Conservation (phyloP, 2,888 invertebrate genomes). For the Amphipoea oculea region DNA sequence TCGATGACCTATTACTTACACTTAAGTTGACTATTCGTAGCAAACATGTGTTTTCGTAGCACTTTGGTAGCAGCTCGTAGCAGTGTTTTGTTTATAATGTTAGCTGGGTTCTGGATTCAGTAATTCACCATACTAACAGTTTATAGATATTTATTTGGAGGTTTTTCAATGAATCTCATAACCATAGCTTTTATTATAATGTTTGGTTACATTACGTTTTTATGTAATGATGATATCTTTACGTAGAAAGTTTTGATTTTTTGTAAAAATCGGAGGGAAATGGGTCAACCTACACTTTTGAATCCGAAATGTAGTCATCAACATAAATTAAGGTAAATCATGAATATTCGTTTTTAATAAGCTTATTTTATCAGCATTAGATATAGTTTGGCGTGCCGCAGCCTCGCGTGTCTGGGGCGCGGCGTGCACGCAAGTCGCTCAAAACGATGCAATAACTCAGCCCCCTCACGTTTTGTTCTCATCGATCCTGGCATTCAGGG, state of each 20-base stretch:
- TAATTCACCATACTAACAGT: background rate
- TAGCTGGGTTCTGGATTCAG: constrained; percentile 3
- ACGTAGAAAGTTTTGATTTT: background rate
- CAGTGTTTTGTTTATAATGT: constrained; percentile 43
- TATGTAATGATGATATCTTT: background rate
- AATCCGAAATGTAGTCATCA: constrained; percentile 13
- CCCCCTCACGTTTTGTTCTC: constrained; percentile 63
- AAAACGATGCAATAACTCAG: constrained; percentile 77
- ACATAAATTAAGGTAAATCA: constrained; percentile 46
- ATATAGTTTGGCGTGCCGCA: constrained; percentile 68
- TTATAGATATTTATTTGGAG: background rate
- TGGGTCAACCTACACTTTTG: constrained; percentile 10
- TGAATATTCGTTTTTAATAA: constrained; percentile 61
- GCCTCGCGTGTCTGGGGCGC: constrained; percentile 75
- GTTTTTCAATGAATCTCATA: background rate
- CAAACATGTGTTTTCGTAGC: constrained; percentile 57
- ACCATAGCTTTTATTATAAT: background rate
- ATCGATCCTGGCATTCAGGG: constrained; percentile 64
- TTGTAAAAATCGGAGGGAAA: background rate
- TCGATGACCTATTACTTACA: background rate
- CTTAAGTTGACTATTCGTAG: constrained; percentile 2
- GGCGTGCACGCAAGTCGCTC: constrained; percentile 77
- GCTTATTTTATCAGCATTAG: constrained; percentile 67
- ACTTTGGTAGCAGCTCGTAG: constrained; percentile 64
- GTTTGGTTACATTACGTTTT: background rate